Conservation (phyloP, 2,113 vertebrate genomes). For the Empidonax traillii region DNA sequence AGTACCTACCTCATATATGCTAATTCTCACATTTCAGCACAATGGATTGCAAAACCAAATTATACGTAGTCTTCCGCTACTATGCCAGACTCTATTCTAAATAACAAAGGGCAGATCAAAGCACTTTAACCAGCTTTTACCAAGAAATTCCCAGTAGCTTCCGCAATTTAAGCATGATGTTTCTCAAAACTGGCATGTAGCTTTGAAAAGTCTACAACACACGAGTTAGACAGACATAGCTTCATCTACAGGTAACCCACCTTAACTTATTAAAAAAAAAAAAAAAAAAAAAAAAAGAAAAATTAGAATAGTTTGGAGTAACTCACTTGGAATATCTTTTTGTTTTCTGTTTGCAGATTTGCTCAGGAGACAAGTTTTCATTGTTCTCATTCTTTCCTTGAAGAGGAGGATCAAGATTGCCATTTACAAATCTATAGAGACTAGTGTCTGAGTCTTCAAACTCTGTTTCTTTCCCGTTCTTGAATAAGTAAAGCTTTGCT, state of each 20-base stretch:
- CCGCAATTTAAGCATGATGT: not conserved
- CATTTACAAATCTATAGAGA: conserved; percentile 81
- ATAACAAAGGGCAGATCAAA: not conserved
- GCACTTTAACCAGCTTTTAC: not conserved
- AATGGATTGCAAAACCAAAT: not conserved
- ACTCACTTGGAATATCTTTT: conserved; percentile 71
- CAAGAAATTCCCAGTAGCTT: not conserved
- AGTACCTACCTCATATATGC: not conserved
- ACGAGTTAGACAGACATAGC: not conserved
- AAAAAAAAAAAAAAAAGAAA: not conserved
- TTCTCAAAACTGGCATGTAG: not conserved
- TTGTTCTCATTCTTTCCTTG: not conserved
- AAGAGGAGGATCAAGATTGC: conserved; percentile 17
- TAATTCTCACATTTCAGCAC: not conserved
- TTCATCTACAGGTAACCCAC: not conserved
- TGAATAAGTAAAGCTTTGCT: conserved; percentile 76
- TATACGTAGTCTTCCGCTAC: not conserved
- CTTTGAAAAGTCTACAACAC: not conserved
- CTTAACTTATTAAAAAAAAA: not conserved
- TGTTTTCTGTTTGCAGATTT: conserved; percentile 54
- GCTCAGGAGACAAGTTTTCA: conserved; percentile 49
- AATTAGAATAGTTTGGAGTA: not conserved
- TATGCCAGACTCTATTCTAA: not conserved
- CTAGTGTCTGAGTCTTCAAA: conserved; percentile 84
- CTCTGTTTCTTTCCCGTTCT: conserved; percentile 74